phyloP scores from a whole-genome alignment of 2,888 invertebrate genomes.

The Brenthis ino region DNA sequence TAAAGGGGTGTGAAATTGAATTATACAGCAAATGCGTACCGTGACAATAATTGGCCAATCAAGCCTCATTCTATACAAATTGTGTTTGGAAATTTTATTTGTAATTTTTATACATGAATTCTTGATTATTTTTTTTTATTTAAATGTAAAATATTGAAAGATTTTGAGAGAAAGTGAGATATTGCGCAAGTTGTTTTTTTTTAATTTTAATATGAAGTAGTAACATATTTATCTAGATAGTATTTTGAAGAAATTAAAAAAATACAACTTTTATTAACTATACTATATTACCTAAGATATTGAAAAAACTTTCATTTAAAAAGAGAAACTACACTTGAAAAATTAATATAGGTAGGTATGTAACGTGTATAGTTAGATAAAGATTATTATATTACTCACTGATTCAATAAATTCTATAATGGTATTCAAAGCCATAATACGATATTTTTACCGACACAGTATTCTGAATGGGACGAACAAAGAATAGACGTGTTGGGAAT shows the following conservation, averaged over 20 bases:
- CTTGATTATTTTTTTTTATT: background rate
- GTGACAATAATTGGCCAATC: conserved; percentile 44
- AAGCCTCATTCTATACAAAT: conserved; percentile 37
- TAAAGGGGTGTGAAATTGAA: conserved; percentile 52
- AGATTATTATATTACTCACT: background rate
- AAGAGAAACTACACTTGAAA: too few relatives aligned
- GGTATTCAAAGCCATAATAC: conserved; percentile 52
- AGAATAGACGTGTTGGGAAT: conserved; percentile 74
- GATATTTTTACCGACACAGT: conserved; percentile 56
- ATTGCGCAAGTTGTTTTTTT: too few relatives aligned
- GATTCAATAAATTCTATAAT: conserved; percentile 52
- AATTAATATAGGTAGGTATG: too few relatives aligned
- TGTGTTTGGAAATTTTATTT: conserved; percentile 30
- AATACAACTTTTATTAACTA: too few relatives aligned
- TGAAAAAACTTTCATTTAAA: too few relatives aligned
- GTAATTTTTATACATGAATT: conserved; percentile 5
- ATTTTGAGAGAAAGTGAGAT: too few relatives aligned
- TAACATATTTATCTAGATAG: too few relatives aligned
- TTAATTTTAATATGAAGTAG: too few relatives aligned
- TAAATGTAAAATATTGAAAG: too few relatives aligned
- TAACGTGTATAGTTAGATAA: background rate
- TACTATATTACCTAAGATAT: too few relatives aligned
- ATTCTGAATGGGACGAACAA: conserved; percentile 75
- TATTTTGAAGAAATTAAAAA: too few relatives aligned
- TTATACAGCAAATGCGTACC: conserved; percentile 39